Evolutionary conservation across 1,140 invertebrate genomes (phyloP), one percentile per base, ranked within the genome.

Genomic region (Andricus grossulariae): DNA sequence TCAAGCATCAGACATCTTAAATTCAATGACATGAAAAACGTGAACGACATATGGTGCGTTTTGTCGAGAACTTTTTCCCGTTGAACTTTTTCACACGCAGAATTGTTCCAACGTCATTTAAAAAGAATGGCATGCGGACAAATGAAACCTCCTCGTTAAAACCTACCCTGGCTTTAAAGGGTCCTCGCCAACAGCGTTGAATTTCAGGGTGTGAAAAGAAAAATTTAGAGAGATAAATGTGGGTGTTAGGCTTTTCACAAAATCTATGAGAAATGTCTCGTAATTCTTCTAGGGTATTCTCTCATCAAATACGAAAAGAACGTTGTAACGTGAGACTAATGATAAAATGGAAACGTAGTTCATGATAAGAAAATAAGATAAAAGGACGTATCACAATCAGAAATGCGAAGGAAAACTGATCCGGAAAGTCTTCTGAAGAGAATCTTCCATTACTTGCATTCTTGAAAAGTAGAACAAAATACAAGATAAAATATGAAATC

Each of bases 21-120:
- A 57, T 57, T 57, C 55, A 57, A 57, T 57, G 55, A 57, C 55
- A 57, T 57, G 55, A 57, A 57, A 57, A 15, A 57, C 55, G 55
- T 57, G 55, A 19, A 57, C 55, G 55, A 57, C 55, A 57, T 57
- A 57, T 57, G 55, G 55, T 57, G 19, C 55, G 18, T 57, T 57
- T 57, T 57, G 55, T 57, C 7, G 55, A 57, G 19, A 57, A 57
- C 11, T 57, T 57, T 57, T 57, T 57, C 25, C 55, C 19, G 25
- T 25, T 57, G 19, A 57, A 57, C 55, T 57, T 25, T 55, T 32
- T 32, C 55, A 32, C 55, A 21, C 19, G 55, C 19, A 57, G 55
- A 21, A 57, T 57, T 57, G 55, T 57, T 32, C 55, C 55, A 57
- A 57, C 55, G 55, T 57, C 55, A 57, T 57, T 57, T 57, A 18